phyloP scores from a whole-genome alignment of 2,113 vertebrate species.

The Azemiops feae region DNA sequence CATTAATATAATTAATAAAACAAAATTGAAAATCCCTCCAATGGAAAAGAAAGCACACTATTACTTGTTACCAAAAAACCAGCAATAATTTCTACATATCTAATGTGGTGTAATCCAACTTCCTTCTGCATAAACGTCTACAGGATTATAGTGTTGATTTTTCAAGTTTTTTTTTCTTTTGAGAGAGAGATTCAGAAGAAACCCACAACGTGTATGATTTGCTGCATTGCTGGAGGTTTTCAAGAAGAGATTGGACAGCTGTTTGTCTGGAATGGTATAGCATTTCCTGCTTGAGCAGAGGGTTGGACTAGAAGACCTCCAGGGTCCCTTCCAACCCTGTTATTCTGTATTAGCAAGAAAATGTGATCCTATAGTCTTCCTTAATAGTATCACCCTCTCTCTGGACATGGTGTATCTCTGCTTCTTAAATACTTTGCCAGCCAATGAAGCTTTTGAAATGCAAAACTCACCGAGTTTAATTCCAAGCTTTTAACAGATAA shows the following conservation, averaged over 20 bases:
- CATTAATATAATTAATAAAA: no score
- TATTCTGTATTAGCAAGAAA: no score
- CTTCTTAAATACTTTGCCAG: conserved; percentile 18
- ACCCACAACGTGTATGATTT: not conserved
- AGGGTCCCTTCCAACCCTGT: no score
- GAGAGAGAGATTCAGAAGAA: not conserved
- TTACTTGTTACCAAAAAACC: not conserved
- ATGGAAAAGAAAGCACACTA: not conserved
- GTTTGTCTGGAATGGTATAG: no score
- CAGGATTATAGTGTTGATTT: not conserved
- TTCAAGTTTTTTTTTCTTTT: not conserved
- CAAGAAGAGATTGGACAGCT: no score
- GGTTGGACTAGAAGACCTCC: no score
- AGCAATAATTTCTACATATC: not conserved
- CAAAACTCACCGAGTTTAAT: conserved; percentile 10
- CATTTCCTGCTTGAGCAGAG: no score
- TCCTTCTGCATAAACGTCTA: not conserved
- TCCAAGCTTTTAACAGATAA: conserved; percentile 34
- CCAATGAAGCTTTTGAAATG: conserved; percentile 42
- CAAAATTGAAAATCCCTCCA: not conserved
- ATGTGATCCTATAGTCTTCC: not conserved
- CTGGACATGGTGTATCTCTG: not conserved
- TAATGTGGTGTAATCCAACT: not conserved
- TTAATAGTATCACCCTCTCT: not conserved
- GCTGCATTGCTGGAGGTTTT: no score